Percentiles rank a stretch among this genome's conserved stretches.
These are phyloP conservation scores for Crenuchus spilurus DNA, from an alignment of 2,797 vertebrate species.

Conservation along the genomic window DNA sequence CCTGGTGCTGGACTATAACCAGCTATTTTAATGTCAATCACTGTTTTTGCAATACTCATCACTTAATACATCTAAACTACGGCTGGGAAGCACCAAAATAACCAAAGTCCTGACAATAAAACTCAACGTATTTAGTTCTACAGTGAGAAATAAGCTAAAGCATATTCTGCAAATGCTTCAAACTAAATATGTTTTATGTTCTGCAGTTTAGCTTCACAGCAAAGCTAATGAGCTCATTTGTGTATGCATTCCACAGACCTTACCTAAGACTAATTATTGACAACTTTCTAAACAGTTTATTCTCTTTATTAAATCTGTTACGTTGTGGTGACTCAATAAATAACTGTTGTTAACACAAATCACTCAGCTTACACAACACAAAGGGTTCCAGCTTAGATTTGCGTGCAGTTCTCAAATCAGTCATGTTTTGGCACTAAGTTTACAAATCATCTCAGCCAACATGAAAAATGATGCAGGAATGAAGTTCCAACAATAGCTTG, in stretches of 20 bases:
- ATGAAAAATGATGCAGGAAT: background rate
- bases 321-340: background rate
- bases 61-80: no score
- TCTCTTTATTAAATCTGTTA: background rate
- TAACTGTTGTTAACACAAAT: background rate
- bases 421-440: background rate
- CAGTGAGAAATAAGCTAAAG: no score
- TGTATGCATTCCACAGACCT: background rate
- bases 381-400: background rate
- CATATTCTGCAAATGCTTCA: background rate
- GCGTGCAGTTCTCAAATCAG: background rate
- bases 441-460: background rate
- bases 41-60: no score
- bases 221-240: background rate
- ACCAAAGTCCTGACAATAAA: no score
- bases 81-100: no score
- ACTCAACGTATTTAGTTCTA: no score
- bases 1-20: no score
- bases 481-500: background rate
- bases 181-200: background rate
- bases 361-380: background rate
- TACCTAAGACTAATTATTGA: slow-evolving; percentile 2
- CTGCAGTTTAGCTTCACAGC: slow-evolving; percentile 30
- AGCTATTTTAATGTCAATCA: no score
- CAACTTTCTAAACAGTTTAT: slow-evolving; percentile 2